These are phyloP conservation scores for Agrochola circellaris DNA, from an alignment of 2,888 invertebrate species.

Conservation along the genomic window DNA sequence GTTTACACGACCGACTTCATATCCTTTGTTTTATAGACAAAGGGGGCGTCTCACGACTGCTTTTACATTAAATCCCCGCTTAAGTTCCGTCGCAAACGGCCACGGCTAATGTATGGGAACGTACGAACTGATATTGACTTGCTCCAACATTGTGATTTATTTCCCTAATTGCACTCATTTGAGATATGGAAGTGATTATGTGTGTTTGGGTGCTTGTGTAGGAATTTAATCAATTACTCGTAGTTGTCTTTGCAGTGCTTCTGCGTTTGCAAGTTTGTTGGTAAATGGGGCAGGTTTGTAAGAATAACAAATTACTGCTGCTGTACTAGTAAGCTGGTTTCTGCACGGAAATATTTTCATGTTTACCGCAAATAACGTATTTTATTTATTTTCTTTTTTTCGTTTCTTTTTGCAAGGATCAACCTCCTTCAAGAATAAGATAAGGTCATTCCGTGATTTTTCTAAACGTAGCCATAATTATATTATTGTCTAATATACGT, in stretches of 20 bases:
- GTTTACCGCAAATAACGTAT: too few species aligned
- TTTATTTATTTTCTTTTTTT: too few species aligned
- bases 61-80: conserved; percentile 66
- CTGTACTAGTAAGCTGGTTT: too few species aligned
- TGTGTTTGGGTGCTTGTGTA: background rate
- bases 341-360: too few species aligned
- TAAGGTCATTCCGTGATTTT: background rate
- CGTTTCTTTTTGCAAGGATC: too few species aligned
- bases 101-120: conserved; percentile 62
- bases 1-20: conserved; percentile 74
- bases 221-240: background rate
- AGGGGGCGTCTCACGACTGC: conserved; percentile 67
- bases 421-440: too few species aligned
- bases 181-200: conserved; percentile 26
- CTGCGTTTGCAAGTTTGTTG: background rate
- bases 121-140: conserved; percentile 59
- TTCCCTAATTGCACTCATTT: conserved; percentile 42
- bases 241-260: background rate
- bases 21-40: conserved; percentile 75
- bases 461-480: background rate
- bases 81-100: conserved; percentile 62
- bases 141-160: conserved; percentile 49
- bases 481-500: background rate
- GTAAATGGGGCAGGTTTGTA: too few species aligned
- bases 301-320: too few species aligned